A percentile compares a stretch with the other conserved stretches of the same genome.
These are phyloP conservation scores for Notiomystis cincta DNA, from an alignment of 2,113 vertebrate genomes.

Conservation along the genomic window DNA sequence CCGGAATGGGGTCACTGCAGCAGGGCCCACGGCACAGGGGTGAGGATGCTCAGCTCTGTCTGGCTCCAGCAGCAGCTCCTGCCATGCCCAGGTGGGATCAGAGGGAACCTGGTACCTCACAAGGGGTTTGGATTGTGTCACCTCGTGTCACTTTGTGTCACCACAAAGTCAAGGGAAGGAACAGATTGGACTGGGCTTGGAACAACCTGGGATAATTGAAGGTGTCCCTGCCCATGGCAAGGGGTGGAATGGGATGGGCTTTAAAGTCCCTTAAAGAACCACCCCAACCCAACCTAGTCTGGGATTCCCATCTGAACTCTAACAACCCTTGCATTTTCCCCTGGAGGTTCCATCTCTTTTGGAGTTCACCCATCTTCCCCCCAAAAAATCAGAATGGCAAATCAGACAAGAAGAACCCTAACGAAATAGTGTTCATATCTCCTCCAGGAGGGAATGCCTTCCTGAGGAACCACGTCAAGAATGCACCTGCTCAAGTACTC, in stretches of 20 bases:
- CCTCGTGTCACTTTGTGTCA: not conserved
- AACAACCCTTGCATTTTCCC: not conserved
- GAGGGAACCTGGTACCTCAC: not conserved
- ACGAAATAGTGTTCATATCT: accelerated
- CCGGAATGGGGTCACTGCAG: not conserved
- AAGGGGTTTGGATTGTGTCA: not conserved
- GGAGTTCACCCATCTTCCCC: accelerated
- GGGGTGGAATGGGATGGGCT: not conserved
- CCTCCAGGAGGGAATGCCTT: not conserved
- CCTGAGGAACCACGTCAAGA: not conserved
- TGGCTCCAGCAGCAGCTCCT: not conserved
- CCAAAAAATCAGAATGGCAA: not conserved
- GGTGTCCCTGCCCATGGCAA: not conserved
- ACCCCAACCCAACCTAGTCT: not conserved
- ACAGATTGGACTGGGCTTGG: not conserved
- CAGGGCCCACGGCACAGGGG: accelerated
- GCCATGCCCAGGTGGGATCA: not conserved
- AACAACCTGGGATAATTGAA: not conserved
- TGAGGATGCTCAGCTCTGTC: not conserved
- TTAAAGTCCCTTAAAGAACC: no score
- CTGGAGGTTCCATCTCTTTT: not conserved
- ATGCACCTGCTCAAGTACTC: accelerated
- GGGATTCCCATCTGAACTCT: not conserved
- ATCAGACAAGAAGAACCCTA: not conserved
- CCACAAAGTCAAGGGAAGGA: not conserved